phyloP scores from a whole-genome alignment of 64 coral and sea anemone species.

The Pocillopora verrucosa region DNA sequence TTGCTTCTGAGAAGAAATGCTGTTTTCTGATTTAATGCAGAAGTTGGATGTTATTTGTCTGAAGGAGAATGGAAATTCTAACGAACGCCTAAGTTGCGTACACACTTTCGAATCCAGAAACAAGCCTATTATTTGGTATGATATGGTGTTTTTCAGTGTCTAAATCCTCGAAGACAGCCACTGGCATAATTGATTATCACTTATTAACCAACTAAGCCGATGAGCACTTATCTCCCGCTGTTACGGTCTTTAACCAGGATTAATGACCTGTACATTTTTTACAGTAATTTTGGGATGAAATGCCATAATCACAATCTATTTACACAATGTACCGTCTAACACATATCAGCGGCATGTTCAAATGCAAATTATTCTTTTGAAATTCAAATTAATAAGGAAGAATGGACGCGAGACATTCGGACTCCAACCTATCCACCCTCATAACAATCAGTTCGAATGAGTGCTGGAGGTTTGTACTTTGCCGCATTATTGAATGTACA shows the following conservation, averaged over 20 bases:
- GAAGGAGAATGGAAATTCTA: not conserved
- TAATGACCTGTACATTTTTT: not conserved
- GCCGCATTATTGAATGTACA: too few relatives aligned
- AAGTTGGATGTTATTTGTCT: not conserved
- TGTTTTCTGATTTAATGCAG: too few relatives aligned
- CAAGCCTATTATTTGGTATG: not conserved
- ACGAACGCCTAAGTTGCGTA: not conserved
- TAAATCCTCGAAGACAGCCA: constrained; percentile 42
- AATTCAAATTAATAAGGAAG: constrained; percentile 45
- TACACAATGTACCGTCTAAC: not conserved
- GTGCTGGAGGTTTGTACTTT: too few relatives aligned
- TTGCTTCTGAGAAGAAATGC: too few relatives aligned
- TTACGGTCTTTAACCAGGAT: constrained; percentile 34
- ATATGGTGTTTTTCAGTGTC: not conserved
- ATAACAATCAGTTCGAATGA: not conserved
- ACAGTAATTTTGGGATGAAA: not conserved
- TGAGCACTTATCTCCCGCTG: constrained; percentile 16
- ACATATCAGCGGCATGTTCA: not conserved
- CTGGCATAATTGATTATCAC: not conserved
- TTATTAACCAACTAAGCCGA: not conserved
- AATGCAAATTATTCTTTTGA: constrained; percentile 1
- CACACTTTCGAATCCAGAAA: not conserved
- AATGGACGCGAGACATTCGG: constrained; percentile 22
- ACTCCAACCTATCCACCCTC: not conserved
- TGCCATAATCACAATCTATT: not conserved